These are phyloP conservation scores for Ochropacha duplaris DNA, from an alignment of 2,888 invertebrate genomes.

Conservation along the genomic window DNA sequence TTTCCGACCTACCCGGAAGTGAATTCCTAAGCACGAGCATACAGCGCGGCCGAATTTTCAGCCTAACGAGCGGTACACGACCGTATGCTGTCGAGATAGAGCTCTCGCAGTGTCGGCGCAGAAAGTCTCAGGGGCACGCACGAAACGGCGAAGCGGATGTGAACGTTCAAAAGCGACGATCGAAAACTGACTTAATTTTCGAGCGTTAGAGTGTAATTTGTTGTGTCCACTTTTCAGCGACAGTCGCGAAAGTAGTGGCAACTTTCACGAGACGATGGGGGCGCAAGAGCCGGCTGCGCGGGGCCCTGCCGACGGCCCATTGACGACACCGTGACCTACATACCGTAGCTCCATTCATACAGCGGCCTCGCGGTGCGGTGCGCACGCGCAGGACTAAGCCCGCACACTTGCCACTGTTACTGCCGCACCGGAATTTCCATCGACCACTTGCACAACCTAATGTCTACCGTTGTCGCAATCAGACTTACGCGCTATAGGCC, in stretches of 20 bases:
- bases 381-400: slow-evolving; percentile 66
- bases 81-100: slow-evolving; percentile 51
- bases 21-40: slow-evolving; percentile 82
- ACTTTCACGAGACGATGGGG: slow-evolving; percentile 80
- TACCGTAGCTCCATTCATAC: slow-evolving; percentile 80
- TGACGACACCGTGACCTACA: slow-evolving; percentile 83
- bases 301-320: slow-evolving; percentile 75
- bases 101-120: slow-evolving; percentile 40
- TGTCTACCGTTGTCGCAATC: slow-evolving; percentile 68
- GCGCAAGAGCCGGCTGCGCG: slow-evolving; percentile 73
- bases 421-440: slow-evolving; percentile 73
- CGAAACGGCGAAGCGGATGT: slow-evolving; percentile 79
- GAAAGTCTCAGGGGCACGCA: slow-evolving; percentile 68
- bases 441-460: slow-evolving; percentile 70
- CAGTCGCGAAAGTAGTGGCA: slow-evolving; percentile 80
- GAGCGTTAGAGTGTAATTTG: slow-evolving; percentile 71
- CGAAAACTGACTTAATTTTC: slow-evolving; percentile 72
- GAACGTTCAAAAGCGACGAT: slow-evolving; percentile 60
- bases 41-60: slow-evolving; percentile 72
- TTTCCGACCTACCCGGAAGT: slow-evolving; percentile 83
- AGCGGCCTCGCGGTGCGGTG: slow-evolving; percentile 62
- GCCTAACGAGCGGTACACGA: slow-evolving; percentile 45
- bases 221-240: slow-evolving; percentile 47
- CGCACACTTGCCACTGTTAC: slow-evolving; percentile 55
- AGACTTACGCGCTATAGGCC: slow-evolving; percentile 52